phyloP scores from a whole-genome alignment of 1,140 invertebrate species.

The Wasmannia auropunctata region DNA sequence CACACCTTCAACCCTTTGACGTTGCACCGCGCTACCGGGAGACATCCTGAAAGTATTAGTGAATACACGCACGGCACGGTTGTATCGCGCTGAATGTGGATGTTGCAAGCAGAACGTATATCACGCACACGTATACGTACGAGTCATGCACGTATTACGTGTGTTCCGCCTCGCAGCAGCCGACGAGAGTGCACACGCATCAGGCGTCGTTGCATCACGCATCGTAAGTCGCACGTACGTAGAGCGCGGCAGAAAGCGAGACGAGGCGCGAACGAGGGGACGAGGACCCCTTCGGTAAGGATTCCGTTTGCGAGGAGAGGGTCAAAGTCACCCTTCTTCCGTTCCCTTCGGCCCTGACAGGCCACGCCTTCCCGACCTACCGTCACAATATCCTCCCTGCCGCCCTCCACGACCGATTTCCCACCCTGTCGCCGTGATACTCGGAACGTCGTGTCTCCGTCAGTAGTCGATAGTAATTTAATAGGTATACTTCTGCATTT shows the following conservation, averaged over 20 bases:
- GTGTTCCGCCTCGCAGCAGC: constrained; percentile 48
- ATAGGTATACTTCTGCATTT: constrained; percentile 63
- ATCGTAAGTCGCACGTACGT: constrained; percentile 78
- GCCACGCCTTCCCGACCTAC: constrained; percentile 75
- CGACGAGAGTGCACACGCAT: constrained; percentile 67
- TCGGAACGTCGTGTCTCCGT: constrained; percentile 42
- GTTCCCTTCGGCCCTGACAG: constrained; percentile 57
- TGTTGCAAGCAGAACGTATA: neutral
- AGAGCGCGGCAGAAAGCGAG: constrained; percentile 61
- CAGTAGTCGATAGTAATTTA: constrained; percentile 75
- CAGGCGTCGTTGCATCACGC: constrained; percentile 72
- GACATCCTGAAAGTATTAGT: constrained; percentile 65
- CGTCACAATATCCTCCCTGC: constrained; percentile 59
- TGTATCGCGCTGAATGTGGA: constrained; percentile 26
- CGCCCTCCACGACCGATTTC: constrained; percentile 42
- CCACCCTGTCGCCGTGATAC: constrained; percentile 49
- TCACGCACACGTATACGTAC: neutral
- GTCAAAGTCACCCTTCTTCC: constrained; percentile 72
- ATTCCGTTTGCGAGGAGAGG: constrained; percentile 62
- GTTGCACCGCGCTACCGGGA: constrained; percentile 63
- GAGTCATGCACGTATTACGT: constrained; percentile 33
- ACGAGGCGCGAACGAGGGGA: constrained; percentile 44
- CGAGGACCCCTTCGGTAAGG: constrained; percentile 62
- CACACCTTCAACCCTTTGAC: constrained; percentile 79
- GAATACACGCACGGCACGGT: constrained; percentile 24